phyloP scores from a whole-genome alignment of 2,888 invertebrate species.

The Athalia rosae region DNA sequence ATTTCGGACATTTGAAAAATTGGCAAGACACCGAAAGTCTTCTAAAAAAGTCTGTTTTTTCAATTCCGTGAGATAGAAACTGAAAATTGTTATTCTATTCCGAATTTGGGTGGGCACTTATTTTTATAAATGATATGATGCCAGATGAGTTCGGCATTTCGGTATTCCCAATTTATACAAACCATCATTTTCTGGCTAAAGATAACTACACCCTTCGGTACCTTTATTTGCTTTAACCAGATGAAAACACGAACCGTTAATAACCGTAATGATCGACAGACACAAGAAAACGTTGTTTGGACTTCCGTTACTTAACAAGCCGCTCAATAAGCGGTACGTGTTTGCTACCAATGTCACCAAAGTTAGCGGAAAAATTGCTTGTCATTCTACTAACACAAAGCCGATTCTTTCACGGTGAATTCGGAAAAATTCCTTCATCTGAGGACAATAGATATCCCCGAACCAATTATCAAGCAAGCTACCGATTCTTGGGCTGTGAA shows the following conservation, averaged over 20 bases:
- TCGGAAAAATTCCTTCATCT: too few species aligned
- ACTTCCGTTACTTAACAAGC: constrained; percentile 42
- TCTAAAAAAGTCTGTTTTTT: not conserved
- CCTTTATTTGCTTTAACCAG: constrained; percentile 31
- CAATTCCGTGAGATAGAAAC: not conserved
- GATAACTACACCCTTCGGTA: constrained; percentile 26
- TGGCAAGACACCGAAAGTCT: not conserved
- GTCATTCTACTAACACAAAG: too few species aligned
- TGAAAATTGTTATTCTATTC: not conserved
- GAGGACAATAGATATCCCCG: too few species aligned
- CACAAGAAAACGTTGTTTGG: constrained; percentile 9
- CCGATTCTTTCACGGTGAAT: too few species aligned
- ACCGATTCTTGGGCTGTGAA: too few species aligned
- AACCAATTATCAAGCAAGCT: too few species aligned
- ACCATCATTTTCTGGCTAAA: constrained; percentile 32
- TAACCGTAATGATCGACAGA: constrained; percentile 26
- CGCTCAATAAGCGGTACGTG: not conserved
- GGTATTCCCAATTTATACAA: constrained; percentile 34
- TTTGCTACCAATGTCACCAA: constrained; percentile 20
- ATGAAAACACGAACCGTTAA: constrained; percentile 35
- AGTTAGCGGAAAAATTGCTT: not conserved
- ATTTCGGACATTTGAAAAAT: not conserved
- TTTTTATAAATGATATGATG: too few species aligned
- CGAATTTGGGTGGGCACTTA: not conserved
- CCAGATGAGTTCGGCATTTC: constrained; percentile 8